Conservation (phyloP, 2,888 invertebrate genomes). For the Sisyra terminalis region DNA sequence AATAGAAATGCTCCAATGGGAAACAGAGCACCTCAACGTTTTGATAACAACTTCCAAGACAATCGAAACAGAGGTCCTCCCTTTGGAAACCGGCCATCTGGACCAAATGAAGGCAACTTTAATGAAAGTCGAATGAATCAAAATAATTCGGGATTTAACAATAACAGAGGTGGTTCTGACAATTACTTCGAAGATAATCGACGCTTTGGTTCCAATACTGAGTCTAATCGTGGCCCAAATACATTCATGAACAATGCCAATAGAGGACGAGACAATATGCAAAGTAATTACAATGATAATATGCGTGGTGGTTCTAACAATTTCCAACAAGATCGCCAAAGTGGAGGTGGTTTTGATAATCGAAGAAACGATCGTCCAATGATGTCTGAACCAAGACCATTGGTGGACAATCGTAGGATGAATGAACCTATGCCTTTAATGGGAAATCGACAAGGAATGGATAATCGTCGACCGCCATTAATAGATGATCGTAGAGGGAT, state of each 20-base stretch:
- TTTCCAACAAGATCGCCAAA: too few relatives aligned
- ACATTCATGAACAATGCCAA: background rate
- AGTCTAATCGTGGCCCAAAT: background rate
- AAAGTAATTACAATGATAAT: background rate
- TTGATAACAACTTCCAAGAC: too few relatives aligned
- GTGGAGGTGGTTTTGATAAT: conserved; percentile 2
- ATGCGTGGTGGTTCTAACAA: conserved; percentile 2
- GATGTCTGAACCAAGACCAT: conserved; percentile 7
- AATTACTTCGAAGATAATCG: background rate
- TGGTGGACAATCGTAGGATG: conserved; percentile 8
- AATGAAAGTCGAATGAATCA: background rate
- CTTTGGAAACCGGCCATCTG: too few relatives aligned
- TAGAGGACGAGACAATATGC: too few relatives aligned
- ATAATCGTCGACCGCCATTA: conserved; percentile 3
- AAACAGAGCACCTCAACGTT: too few relatives aligned
- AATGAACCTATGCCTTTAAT: conserved; percentile 5
- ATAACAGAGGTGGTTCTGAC: too few relatives aligned
- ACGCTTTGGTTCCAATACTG: background rate
- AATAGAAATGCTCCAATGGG: conserved; percentile 8
- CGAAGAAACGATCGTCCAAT: background rate
- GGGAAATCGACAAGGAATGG: conserved; percentile 4
- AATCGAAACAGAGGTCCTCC: too few relatives aligned
- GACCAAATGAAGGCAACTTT: background rate
- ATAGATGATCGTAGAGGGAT: conserved; percentile 6
- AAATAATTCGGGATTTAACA: too few relatives aligned